Evolutionary conservation across 1,140 invertebrate genomes (phyloP).

Genomic region (Lepidurus arcticus): DNA sequence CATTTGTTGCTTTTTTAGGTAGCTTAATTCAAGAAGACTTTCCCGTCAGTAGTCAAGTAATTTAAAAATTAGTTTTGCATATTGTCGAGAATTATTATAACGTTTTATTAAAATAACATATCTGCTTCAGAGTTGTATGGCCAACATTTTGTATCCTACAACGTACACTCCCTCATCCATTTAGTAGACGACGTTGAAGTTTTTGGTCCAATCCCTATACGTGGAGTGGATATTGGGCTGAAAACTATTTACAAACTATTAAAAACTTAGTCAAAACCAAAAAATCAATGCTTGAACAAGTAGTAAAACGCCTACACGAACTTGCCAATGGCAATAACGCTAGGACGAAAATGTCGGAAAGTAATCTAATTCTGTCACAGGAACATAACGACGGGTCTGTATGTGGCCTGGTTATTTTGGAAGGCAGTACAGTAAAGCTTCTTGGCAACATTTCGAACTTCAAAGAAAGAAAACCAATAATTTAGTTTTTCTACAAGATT

Average conservation of each 20-base stretch:
- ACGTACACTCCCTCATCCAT: background rate
- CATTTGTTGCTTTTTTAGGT: no score
- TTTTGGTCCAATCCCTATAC: background rate
- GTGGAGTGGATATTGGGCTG: background rate
- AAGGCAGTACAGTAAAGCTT: no score
- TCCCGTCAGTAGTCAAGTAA: background rate
- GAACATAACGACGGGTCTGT: no score
- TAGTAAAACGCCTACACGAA: no score
- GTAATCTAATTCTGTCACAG: no score
- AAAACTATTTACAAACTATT: background rate
- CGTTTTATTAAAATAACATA: background rate
- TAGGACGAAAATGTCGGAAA: no score
- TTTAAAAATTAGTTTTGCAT: background rate
- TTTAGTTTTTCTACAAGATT: background rate
- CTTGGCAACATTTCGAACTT: no score
- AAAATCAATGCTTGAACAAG: no score
- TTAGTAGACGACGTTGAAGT: background rate
- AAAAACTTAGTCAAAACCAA: background rate
- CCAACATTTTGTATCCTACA: conserved; percentile 7
- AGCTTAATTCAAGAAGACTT: background rate
- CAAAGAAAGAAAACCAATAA: no score
- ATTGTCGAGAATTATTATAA: background rate
- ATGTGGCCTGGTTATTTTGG: no score
- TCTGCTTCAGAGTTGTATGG: background rate
- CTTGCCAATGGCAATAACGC: no score